Evolutionary conservation across 2,797 vertebrate species (phyloP), one percentile per base, ranked within the genome.

Genomic region (Synaphobranchus kaupii): DNA sequence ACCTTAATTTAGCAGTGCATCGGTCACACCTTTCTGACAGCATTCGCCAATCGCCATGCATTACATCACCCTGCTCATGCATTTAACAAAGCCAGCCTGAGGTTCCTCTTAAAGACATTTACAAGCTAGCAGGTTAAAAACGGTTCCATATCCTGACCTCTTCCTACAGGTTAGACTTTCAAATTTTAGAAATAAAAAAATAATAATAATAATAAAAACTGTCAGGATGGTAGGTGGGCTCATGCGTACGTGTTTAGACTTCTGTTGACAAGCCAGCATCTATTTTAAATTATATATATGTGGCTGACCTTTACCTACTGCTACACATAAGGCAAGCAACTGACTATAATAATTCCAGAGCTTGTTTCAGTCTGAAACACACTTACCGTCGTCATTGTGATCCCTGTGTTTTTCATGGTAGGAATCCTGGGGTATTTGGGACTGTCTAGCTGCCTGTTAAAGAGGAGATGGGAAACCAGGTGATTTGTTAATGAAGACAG

Each of bases 371-470:
- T n/a, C 31, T 25, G 20, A 5, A 54, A 1, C 48, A 20, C 89
- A 94, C 98, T 98, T 96, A 99, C 98, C 98, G 89, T 98, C 98
- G 54, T 99, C 98, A 0, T 92, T 88, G 93, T 97, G 97, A 80
- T 98, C 97, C 97, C 98, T 97, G 97, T 97, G 96, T 95, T 99
- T 99, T 95, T 99, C 98, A 66, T 98, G 98, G 94, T 98, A 99
- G 85, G 97, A 95, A 92, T 99, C 98, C 95, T 97, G 97, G 85
- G 92, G 93, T 81, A 96, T 94, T 93, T 97, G 98, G 91, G 95
- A 96, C 95, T 97, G 97, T 95, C 98, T 97, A 94, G 94, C 95
- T 96, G 96, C 97, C 98, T 99, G 96, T 91, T 80, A 88, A n/a
- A 88, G 89, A 60, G 87, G 8, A 86, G 71, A 86, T 5, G 34